Conservation (phyloP, 2,797 vertebrate species). For the Gephyroberyx darwinii region DNA sequence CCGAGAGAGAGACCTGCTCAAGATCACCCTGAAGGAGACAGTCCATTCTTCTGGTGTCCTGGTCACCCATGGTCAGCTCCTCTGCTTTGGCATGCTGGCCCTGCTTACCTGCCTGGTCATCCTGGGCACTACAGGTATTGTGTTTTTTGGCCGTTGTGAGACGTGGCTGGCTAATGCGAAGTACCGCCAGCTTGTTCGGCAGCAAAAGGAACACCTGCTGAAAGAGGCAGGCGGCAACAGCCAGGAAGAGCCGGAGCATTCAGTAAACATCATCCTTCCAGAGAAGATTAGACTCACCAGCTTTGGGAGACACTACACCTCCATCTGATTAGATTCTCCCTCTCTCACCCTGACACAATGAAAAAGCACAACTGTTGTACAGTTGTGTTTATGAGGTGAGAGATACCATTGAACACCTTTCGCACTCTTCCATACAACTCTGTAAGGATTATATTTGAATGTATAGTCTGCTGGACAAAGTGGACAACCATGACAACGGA, state of each 20-base stretch:
- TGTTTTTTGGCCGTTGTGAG: conserved; percentile 93
- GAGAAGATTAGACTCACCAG: conserved; percentile 90
- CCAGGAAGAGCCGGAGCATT: conserved; percentile 82
- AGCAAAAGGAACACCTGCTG: conserved; percentile 88
- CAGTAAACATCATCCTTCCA: conserved; percentile 92
- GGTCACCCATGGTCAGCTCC: conserved; percentile 88
- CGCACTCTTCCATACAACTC: not conserved
- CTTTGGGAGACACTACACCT: conserved; percentile 87
- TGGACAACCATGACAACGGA: conserved; percentile 28
- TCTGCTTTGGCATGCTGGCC: conserved; percentile 93
- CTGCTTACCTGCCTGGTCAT: conserved; percentile 93
- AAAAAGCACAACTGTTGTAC: conserved; percentile 47
- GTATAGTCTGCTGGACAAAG: conserved; percentile 36
- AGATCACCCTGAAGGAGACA: conserved; percentile 91
- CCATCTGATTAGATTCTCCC: conserved; percentile 78
- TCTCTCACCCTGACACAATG: conserved; percentile 5
- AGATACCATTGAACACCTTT: not conserved
- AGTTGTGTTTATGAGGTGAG: conserved; percentile 34
- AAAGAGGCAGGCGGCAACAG: conserved; percentile 70
- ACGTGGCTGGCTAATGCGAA: conserved; percentile 90
- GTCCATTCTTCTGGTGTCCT: conserved; percentile 82
- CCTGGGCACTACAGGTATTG: conserved; percentile 88
- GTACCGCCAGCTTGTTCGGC: conserved; percentile 87
- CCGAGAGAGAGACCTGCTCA: conserved; percentile 86
- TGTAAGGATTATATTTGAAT: conserved; percentile 44